Evolutionary conservation across 2,113 vertebrate genomes (phyloP).

Genomic region (Alligator mississippiensis): DNA sequence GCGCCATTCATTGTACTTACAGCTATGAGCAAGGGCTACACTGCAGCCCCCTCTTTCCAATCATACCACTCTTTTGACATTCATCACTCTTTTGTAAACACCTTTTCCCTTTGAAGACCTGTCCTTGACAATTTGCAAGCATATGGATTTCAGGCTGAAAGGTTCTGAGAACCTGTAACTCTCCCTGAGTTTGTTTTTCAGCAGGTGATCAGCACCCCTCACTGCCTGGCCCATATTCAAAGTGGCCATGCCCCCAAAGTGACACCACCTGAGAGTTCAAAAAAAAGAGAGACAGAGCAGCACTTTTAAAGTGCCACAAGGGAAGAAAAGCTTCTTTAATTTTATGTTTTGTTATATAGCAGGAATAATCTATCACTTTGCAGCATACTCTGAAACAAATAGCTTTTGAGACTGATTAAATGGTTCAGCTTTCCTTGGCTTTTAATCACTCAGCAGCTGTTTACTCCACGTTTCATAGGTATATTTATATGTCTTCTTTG

Average conservation of each 20-base stretch:
- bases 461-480: slow-evolving; percentile 45
- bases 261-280: slow-evolving; percentile 26
- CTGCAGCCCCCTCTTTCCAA: background rate
- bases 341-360: slow-evolving; percentile 51
- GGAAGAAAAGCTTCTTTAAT: slow-evolving; percentile 60
- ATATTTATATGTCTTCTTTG: slow-evolving; percentile 6
- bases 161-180: background rate
- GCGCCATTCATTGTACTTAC: no score
- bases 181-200: fast-evolving
- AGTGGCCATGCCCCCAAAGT: slow-evolving; percentile 30
- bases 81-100: background rate
- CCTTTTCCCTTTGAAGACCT: background rate
- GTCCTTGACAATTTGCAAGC: background rate
- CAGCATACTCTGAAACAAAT: slow-evolving; percentile 64
- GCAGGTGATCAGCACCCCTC: background rate
- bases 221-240: fast-evolving
- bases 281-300: slow-evolving; percentile 29
- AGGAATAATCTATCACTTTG: slow-evolving; percentile 65
- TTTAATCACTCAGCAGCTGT: slow-evolving; percentile 70
- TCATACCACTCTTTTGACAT: background rate
- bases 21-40: background rate
- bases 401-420: slow-evolving; percentile 66
- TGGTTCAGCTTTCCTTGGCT: slow-evolving; percentile 61
- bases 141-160: background rate
- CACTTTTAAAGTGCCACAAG: slow-evolving; percentile 34